Conservation (phyloP, 1,140 invertebrate species). For the Bradynema listronoti region DNA sequence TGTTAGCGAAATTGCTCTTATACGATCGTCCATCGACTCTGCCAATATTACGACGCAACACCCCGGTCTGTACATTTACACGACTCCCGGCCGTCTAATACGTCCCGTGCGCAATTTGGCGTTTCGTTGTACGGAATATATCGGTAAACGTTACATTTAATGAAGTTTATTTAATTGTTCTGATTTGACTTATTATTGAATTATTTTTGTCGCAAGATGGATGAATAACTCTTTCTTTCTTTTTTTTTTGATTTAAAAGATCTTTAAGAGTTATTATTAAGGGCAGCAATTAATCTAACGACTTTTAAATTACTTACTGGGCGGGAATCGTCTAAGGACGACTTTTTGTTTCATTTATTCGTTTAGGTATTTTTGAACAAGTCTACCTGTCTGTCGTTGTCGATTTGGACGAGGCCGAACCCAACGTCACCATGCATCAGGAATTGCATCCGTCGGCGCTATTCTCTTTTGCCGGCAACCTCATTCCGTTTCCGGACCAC, state of each 20-base stretch:
- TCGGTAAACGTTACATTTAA: constrained; percentile 59
- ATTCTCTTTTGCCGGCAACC: constrained; percentile 80
- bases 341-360: background rate
- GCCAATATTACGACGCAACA: constrained; percentile 63
- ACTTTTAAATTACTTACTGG: too few relatives aligned
- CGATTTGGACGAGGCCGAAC: constrained; percentile 69
- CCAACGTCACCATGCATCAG: constrained; percentile 75
- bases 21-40: constrained; percentile 44
- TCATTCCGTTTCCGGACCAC: constrained; percentile 96
- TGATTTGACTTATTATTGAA: too few relatives aligned
- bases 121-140: constrained; percentile 71
- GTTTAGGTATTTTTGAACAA: constrained; percentile 83
- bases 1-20: constrained; percentile 44
- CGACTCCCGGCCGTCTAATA: constrained; percentile 79
- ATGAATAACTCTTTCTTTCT: too few relatives aligned
- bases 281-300: too few relatives aligned
- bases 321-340: too few relatives aligned
- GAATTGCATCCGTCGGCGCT: constrained; percentile 79
- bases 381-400: constrained; percentile 82
- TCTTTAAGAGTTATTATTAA: too few relatives aligned
- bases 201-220: too few relatives aligned
- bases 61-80: constrained; percentile 84
- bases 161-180: too few relatives aligned
- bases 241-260: too few relatives aligned
- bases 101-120: constrained; percentile 81